A percentile compares a stretch with the other conserved stretches of the same genome.
These are phyloP conservation scores for Eurytoma adleriae DNA, from an alignment of 2,888 invertebrate species.

Conservation along the genomic window DNA sequence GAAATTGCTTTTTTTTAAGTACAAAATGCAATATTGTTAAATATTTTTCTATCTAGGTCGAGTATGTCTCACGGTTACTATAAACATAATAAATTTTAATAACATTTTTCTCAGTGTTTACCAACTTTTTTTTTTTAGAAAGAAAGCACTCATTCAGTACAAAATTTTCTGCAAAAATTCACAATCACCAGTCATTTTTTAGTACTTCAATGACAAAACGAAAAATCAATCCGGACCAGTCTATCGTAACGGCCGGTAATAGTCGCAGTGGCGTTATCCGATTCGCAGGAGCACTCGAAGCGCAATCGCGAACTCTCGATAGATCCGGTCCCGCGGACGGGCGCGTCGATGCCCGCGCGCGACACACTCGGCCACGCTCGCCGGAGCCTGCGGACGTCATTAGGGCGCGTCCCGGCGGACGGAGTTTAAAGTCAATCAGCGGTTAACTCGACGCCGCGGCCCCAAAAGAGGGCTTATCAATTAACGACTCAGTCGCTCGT, in stretches of 20 bases:
- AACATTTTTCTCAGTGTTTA: too few relatives aligned
- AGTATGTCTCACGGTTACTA: too few relatives aligned
- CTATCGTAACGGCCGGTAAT: background rate
- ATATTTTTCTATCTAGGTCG: too few relatives aligned
- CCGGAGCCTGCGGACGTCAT: background rate
- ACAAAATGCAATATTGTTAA: too few relatives aligned
- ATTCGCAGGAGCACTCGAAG: background rate
- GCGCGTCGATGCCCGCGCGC: background rate
- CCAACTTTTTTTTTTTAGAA: too few relatives aligned
- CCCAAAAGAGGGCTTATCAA: slow-evolving; percentile 49
- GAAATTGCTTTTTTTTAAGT: too few relatives aligned
- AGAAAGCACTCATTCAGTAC: too few relatives aligned
- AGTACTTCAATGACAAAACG: too few relatives aligned
- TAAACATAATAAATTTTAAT: too few relatives aligned
- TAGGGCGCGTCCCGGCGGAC: slow-evolving; percentile 11
- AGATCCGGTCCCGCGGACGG: background rate
- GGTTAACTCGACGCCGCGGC: slow-evolving; percentile 35
- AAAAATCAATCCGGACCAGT: too few relatives aligned
- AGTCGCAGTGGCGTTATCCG: background rate
- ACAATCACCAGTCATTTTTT: too few relatives aligned
- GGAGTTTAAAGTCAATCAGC: slow-evolving; percentile 54
- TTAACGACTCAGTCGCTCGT: slow-evolving; percentile 43
- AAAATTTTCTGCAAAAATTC: too few relatives aligned
- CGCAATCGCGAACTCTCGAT: background rate
- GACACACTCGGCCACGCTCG: background rate